Evolutionary conservation across 2,113 vertebrate genomes (phyloP).

Genomic region (Platanista minor): DNA sequence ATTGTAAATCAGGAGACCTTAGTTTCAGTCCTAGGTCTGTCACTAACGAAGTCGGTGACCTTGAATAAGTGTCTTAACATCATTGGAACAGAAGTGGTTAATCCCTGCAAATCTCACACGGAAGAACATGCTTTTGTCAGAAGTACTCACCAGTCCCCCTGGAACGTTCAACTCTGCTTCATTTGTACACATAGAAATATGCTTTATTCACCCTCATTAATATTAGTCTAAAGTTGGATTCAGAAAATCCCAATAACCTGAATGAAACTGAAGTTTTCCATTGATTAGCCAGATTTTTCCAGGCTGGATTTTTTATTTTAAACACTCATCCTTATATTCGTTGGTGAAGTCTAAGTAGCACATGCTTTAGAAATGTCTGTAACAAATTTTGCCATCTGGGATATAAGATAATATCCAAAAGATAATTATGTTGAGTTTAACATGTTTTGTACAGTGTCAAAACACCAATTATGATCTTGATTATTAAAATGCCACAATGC

Average conservation of each 20-base stretch:
- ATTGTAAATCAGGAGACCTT: background rate
- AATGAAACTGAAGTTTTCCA: background rate
- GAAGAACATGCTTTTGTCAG: rapidly evolving
- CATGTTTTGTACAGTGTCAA: background rate
- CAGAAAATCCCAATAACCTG: background rate
- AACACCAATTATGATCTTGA: background rate
- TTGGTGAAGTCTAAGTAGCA: background rate
- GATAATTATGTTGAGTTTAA: background rate
- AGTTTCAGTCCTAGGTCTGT: background rate
- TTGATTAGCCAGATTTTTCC: background rate
- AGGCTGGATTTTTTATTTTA: background rate
- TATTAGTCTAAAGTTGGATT: background rate
- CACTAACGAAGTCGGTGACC: background rate
- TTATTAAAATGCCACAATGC: background rate
- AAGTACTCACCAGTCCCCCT: background rate
- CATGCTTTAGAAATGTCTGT: background rate
- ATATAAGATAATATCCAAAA: background rate
- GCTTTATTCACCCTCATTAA: background rate
- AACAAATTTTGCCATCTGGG: background rate
- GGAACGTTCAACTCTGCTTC: background rate
- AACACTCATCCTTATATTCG: background rate
- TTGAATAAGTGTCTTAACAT: background rate
- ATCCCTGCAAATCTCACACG: background rate
- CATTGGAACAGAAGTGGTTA: background rate
- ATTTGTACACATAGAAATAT: background rate